phyloP scores from a whole-genome alignment of 1,140 invertebrate genomes.

The Colletes latitarsis region DNA sequence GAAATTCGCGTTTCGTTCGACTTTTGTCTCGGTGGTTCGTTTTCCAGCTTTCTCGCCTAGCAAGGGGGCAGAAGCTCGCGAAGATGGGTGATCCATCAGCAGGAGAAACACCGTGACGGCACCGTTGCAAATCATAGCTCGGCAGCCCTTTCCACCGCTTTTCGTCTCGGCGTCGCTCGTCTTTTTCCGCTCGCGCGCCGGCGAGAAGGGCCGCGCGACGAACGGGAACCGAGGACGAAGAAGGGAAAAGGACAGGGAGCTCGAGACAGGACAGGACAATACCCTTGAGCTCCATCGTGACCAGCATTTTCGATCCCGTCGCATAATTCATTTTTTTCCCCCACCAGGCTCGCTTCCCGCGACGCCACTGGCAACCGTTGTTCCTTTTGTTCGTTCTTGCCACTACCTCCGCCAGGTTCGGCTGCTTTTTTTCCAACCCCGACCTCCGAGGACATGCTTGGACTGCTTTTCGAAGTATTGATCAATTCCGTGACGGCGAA shows the following conservation, averaged over 20 bases:
- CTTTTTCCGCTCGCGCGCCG: neutral
- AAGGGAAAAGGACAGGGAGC: neutral
- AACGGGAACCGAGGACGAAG: neutral
- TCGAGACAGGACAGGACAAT: conserved; percentile 65
- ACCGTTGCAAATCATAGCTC: conserved; percentile 65
- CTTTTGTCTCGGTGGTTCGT: too few species aligned
- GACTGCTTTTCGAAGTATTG: conserved; percentile 55
- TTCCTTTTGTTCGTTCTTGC: neutral
- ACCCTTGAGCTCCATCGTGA: conserved; percentile 64
- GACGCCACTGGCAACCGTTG: conserved; percentile 20
- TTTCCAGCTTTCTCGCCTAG: neutral
- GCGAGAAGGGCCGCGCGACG: too few species aligned
- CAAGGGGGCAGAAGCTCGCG: neutral
- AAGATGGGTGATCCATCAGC: conserved; percentile 62
- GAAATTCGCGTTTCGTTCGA: neutral
- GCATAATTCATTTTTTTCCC: conserved; percentile 70
- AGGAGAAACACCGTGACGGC: conserved; percentile 55
- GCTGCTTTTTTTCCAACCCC: conserved; percentile 9
- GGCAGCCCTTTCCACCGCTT: neutral
- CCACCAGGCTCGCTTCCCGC: neutral
- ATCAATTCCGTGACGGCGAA: conserved; percentile 39
- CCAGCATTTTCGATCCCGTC: conserved; percentile 69
- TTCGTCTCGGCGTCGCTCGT: conserved; percentile 26
- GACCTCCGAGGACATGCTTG: conserved; percentile 41
- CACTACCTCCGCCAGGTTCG: conserved; percentile 1